Evolutionary conservation across 2,888 invertebrate species (phyloP).

Genomic region (Phlogophora meticulosa): DNA sequence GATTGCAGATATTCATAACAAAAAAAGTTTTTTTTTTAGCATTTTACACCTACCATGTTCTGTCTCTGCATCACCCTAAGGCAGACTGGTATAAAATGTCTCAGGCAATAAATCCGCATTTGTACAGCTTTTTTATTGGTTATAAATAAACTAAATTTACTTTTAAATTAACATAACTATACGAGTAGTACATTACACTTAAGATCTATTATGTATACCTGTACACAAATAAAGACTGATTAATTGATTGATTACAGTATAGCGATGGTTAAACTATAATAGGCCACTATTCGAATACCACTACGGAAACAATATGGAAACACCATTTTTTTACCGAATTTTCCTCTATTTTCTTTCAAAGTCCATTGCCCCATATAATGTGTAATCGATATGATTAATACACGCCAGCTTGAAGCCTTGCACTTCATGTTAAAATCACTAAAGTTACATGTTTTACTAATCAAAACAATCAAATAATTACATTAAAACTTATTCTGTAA

Average conservation of each 20-base stretch:
- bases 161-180: too few relatives aligned
- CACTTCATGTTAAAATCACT: constrained; percentile 65
- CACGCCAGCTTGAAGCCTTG: constrained; percentile 74
- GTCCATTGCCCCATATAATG: constrained; percentile 12
- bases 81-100: too few relatives aligned
- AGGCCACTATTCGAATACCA: neutral
- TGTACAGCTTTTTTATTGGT: too few relatives aligned
- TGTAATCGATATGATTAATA: constrained; percentile 37
- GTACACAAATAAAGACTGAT: too few relatives aligned
- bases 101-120: too few relatives aligned
- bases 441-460: constrained; percentile 50
- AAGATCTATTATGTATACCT: too few relatives aligned
- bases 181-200: too few relatives aligned
- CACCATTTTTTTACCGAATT: constrained; percentile 39
- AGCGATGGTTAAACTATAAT: neutral
- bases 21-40: too few relatives aligned
- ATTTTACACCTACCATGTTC: too few relatives aligned
- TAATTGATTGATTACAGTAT: neutral
- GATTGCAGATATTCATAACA: too few relatives aligned
- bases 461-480: constrained; percentile 1
- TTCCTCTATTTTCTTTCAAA: constrained; percentile 23
- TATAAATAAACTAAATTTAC: too few relatives aligned
- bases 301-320: neutral
- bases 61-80: too few relatives aligned
- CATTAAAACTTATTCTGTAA: constrained; percentile 21